Conservation (phyloP, 1,140 invertebrate species). For the Achroia grisella region DNA sequence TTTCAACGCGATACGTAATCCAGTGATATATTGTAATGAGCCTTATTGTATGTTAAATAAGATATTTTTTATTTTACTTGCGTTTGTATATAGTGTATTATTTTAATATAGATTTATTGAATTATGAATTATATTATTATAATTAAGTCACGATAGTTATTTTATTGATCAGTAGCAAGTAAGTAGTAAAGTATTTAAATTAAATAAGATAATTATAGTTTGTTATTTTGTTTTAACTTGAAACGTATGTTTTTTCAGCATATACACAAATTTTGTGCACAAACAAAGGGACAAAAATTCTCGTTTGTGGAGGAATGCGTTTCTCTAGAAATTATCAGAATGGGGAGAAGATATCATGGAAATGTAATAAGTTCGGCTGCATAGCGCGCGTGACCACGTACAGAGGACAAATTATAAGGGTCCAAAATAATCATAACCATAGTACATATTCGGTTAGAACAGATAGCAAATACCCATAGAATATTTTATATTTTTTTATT, state of each 20-base stretch:
- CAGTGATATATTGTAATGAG: constrained; percentile 64
- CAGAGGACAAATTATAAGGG: constrained; percentile 14
- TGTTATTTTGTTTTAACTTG: no score
- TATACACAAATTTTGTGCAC: background rate
- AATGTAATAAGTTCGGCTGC: constrained; percentile 39
- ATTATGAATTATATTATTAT: constrained; percentile 46
- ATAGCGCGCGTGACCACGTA: constrained; percentile 35
- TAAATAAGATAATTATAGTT: no score
- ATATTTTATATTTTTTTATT: no score
- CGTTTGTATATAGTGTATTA: constrained; percentile 53
- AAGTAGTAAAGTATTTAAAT: no score
- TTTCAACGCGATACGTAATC: constrained; percentile 64
- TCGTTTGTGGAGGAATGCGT: background rate
- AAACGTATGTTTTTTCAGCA: no score
- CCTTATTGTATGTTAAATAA: constrained; percentile 53
- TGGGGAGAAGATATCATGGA: constrained; percentile 38
- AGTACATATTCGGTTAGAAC: background rate
- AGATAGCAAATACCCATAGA: background rate
- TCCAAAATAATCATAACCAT: constrained; percentile 39
- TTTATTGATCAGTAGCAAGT: no score
- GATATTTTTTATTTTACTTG: constrained; percentile 36
- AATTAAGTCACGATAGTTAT: constrained; percentile 23
- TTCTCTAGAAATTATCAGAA: constrained; percentile 48
- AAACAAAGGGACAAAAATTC: background rate
- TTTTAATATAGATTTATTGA: constrained; percentile 50